Evolutionary conservation across 2,888 invertebrate species (phyloP).

Genomic region (Axea sp.): DNA sequence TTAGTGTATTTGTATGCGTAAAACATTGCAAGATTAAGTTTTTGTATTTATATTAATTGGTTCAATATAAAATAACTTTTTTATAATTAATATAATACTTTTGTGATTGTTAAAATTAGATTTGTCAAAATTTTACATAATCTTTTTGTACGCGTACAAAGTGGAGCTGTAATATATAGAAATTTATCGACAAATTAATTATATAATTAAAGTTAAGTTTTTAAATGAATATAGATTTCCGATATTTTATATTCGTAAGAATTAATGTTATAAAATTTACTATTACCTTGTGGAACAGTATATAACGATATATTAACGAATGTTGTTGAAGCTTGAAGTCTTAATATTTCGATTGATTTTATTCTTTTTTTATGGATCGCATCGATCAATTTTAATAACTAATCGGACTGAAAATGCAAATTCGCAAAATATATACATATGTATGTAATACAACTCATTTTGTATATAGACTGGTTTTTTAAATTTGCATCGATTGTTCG

Average conservation of each 20-base stretch:
- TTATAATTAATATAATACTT: no score
- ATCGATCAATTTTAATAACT: constrained; percentile 50
- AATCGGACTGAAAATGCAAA: constrained; percentile 46
- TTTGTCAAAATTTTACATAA: no score
- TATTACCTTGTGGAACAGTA: constrained; percentile 12
- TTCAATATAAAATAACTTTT: no score
- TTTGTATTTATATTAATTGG: no score
- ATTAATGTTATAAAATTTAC: no score
- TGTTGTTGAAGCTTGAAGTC: not conserved
- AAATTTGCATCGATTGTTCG: constrained; percentile 61
- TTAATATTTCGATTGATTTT: not conserved
- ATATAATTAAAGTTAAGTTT: constrained; percentile 10
- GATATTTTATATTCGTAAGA: no score
- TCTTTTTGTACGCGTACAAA: no score
- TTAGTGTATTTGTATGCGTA: not conserved
- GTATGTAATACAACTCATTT: constrained; percentile 53
- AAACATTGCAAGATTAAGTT: not conserved
- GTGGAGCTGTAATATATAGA: no score
- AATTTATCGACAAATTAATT: no score
- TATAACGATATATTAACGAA: constrained; percentile 2
- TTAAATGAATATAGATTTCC: not conserved
- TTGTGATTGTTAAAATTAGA: no score
- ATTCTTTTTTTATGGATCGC: constrained; percentile 19
- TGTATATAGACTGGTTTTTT: constrained; percentile 60
- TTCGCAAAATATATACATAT: constrained; percentile 40